Percentiles rank a stretch among this genome's conserved stretches.
Conservation (phyloP, 1,140 invertebrate genomes). For the Dendroctonus ponderosae region DNA sequence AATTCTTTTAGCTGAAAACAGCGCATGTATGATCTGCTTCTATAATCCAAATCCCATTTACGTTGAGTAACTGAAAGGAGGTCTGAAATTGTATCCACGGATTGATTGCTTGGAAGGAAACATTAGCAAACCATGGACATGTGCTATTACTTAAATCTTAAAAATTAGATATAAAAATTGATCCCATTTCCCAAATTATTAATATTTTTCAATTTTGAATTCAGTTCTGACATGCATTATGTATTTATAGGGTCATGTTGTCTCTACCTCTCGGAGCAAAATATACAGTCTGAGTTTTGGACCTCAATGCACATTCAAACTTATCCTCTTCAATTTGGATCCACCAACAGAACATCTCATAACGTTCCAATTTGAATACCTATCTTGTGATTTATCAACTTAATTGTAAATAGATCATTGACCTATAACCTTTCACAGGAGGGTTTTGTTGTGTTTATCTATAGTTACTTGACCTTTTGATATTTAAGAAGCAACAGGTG, state of each 20-base stretch:
- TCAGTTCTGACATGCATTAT: no score
- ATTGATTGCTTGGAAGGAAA: not conserved
- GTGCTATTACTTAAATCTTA: no score
- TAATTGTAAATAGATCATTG: slow-evolving; percentile 3
- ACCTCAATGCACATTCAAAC: slow-evolving; percentile 16
- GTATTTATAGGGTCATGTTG: slow-evolving; percentile 32
- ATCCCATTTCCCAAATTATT: not conserved
- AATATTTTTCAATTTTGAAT: slow-evolving; percentile 17
- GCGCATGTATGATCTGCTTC: slow-evolving; percentile 21
- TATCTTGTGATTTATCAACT: not conserved
- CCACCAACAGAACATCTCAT: no score
- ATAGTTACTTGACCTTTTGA: no score
- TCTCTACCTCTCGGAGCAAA: slow-evolving; percentile 28
- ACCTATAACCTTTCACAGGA: no score
- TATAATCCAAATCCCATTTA: slow-evolving; percentile 19
- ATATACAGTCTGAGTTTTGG: slow-evolving; percentile 22
- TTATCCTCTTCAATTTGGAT: no score
- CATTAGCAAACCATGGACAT: no score
- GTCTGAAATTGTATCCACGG: not conserved
- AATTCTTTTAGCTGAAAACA: slow-evolving; percentile 21
- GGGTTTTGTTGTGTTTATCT: no score
- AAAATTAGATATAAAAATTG: no score
- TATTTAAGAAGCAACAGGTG: no score
- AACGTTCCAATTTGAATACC: no score
- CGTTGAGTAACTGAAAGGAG: slow-evolving; percentile 1